Percentiles rank a stretch among this genome's conserved stretches.
These are phyloP conservation scores for Sapajus apella DNA, from an alignment of 2,113 vertebrate genomes.

Conservation along the genomic window DNA sequence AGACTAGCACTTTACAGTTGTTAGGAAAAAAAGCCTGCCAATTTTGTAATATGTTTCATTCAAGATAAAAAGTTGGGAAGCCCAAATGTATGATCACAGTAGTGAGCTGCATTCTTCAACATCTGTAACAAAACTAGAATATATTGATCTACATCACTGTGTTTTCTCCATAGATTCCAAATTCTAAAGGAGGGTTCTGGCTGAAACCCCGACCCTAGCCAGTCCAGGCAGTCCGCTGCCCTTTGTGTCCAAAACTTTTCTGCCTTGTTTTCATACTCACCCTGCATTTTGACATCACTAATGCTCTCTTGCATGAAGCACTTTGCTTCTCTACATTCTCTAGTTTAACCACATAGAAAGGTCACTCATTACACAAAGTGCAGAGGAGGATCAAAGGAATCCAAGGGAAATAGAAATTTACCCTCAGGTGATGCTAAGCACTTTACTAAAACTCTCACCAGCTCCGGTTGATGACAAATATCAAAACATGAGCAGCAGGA, in stretches of 20 bases:
- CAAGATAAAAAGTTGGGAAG: background rate
- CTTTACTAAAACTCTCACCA: background rate
- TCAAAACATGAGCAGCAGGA: background rate
- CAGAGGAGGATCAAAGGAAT: background rate
- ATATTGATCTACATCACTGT: too few species aligned
- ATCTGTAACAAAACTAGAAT: background rate
- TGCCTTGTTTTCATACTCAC: background rate
- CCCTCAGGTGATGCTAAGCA: background rate
- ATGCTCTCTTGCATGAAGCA: too few species aligned
- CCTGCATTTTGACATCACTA: background rate
- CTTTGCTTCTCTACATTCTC: background rate
- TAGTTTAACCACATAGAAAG: background rate
- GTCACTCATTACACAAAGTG: background rate
- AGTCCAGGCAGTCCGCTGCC: fast-evolving
- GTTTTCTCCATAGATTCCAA: background rate
- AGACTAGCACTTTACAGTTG: background rate
- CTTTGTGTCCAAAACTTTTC: background rate
- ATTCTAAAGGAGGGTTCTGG: background rate
- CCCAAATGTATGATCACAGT: fast-evolving
- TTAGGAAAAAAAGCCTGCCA: background rate
- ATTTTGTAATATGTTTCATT: background rate
- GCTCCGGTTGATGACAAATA: background rate
- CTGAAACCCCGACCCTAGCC: background rate
- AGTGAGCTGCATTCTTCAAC: background rate
- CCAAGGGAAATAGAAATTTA: background rate